Conservation (phyloP, 2,797 vertebrate genomes). For the Luscinia megarhynchos region DNA sequence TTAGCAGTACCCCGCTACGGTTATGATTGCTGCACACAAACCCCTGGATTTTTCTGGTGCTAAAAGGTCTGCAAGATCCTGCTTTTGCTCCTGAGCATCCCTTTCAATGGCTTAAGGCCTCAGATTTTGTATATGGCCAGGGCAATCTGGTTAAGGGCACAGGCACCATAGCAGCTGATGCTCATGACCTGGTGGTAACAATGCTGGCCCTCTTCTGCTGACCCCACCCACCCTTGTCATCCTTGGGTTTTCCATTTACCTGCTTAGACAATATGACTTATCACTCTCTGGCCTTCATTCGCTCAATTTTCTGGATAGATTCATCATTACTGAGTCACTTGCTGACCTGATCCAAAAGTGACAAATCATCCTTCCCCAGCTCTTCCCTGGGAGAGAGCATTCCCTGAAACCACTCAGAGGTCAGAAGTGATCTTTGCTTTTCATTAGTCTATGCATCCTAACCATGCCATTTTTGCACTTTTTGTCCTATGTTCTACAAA, state of each 20-base stretch:
- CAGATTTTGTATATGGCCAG: background rate
- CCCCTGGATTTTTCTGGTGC: background rate
- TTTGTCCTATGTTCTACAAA: background rate
- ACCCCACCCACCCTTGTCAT: background rate
- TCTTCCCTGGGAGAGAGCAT: background rate
- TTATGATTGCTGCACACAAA: background rate
- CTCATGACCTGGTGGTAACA: fast-evolving
- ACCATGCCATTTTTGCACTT: background rate
- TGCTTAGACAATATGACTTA: background rate
- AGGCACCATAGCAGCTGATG: background rate
- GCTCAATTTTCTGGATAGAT: background rate
- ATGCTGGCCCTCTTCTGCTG: background rate
- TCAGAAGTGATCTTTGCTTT: background rate
- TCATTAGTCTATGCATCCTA: background rate
- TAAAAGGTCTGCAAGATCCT: background rate
- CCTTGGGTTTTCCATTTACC: background rate
- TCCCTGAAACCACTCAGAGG: background rate
- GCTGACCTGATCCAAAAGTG: background rate
- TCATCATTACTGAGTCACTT: background rate
- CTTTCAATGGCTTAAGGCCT: background rate
- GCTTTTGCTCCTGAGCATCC: background rate
- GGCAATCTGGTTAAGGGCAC: background rate
- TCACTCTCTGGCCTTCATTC: background rate
- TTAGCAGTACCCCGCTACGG: background rate
- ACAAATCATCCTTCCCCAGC: background rate